Evolutionary conservation across 2,113 vertebrate genomes (phyloP), one percentile per base, ranked within the genome.

Genomic region (Hoplias malabaricus): DNA sequence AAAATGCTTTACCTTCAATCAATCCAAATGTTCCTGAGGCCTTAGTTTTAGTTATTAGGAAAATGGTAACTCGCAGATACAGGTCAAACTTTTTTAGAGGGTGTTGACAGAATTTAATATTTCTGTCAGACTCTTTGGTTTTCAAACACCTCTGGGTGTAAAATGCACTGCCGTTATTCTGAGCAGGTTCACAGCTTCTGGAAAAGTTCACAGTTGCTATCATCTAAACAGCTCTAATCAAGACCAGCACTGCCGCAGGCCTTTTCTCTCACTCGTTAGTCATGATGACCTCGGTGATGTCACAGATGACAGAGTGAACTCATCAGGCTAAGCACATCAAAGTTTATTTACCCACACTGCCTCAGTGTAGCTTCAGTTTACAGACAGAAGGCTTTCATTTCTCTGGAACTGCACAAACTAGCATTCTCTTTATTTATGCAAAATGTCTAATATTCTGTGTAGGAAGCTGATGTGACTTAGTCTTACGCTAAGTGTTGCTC

Each of bases 401-500:
- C 16, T 59, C 42, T 48, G 23, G n/a, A 23, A 36, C 38, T 72
- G 59, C 59, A 80, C 62, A 71, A 76, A 56, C 69, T 71, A 48
- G 25, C 16, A 36, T 77, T 86, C 84, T 87, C 83, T 75, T 72
- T 85, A 86, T 84, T 81, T 23, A 77, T 77, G 79, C 63, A 79
- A 56, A 79, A 86, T 80, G 85, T 73, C 74, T 77, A 85, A 87
- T 90, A 86, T 86, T 74, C 68, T 82, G 82, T 86, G 86, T 80
- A 14, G 56, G 75, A 82, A 76, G 85, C 85, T 82, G 81, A 75
- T 80, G 84, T 88, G 87, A 84, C 85, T 81, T 84, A 86, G 85
- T 85, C 84, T 77, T 87, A 43, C 54, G 78, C 72, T 63, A n/a
- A n/a, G 85, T 82, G 89, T 90, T 86, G 86, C 86, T 88, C 85